Base-by-base conservation (phyloP, 1,140 invertebrate genomes). In the Carposina sasakii region DNA sequence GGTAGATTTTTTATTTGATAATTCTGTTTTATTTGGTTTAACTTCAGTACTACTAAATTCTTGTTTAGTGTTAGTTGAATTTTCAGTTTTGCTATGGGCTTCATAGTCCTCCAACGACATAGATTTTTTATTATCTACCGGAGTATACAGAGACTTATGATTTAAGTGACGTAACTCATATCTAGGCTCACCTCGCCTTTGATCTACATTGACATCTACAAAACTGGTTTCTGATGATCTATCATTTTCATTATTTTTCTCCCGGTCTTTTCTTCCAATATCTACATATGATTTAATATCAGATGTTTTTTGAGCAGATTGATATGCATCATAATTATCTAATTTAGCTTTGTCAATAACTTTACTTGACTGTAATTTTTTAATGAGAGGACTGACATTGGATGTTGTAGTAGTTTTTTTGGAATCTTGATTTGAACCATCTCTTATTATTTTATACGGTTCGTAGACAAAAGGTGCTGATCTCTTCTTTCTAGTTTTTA, bases 361-460 rank as follows among this genome's bases (percentile, higher is more conserved):
- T 59, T 63, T 67, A 56, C 71, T 78, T 19, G 72, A 67, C 39
- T 82, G 76, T 43, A 84, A 52, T 57, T 81, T 73, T 50, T 76
- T 86, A 46, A 83, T 78, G n/a, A 79, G 55, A 12, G 83, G 83
- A 48, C 78, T 85, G 5, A 84, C 68, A 55, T 81, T 85, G 50
- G 62, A 57, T 9, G 65, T 59, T 31, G 72, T 76, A 17, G 73
- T 74, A 12, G 74, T 74, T 66, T 79, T 78, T 49, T 77, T 85
- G 3, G 75, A 72, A 51, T 84, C 81, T 48, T 63, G 67, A 23
- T 58, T 30, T 58, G 78, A 71, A 48, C 63, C 63, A 36, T 85
- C 79, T 56, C 67, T 70, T 42, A 85, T 81, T 36, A 85, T 81
- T 74, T 84, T 85, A 47, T 84, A 85, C 4, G 84, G 81, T 57